A percentile compares a stretch with the other conserved stretches of the same genome.
Conservation (phyloP, 2,797 vertebrate genomes). For the Myotis pilosus region DNA sequence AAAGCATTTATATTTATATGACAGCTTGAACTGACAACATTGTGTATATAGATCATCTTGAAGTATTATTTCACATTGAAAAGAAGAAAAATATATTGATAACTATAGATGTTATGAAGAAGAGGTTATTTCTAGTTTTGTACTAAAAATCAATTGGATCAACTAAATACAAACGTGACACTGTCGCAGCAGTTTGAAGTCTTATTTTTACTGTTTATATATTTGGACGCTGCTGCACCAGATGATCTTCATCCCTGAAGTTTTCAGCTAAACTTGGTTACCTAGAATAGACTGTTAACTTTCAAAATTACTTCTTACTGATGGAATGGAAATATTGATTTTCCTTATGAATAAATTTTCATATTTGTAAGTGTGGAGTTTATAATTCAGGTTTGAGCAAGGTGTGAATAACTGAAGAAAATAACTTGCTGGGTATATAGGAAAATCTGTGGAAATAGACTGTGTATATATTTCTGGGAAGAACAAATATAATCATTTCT, state of each 20-base stretch:
- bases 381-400: conserved; percentile 88
- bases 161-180: conserved; percentile 78
- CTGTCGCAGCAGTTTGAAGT: conserved; percentile 88
- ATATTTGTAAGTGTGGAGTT: conserved; percentile 83
- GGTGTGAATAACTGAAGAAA: conserved; percentile 89
- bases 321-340: conserved; percentile 64
- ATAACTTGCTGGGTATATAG: conserved; percentile 96
- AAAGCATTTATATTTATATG: conserved; percentile 96
- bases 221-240: conserved; percentile 91
- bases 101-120: conserved; percentile 91
- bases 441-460: conserved; percentile 84
- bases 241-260: conserved; percentile 78
- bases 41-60: conserved; percentile 96
- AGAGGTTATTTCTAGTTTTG: conserved; percentile 96
- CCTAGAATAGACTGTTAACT: conserved; percentile 86
- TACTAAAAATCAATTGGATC: conserved; percentile 90
- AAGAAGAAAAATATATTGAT: conserved; percentile 92
- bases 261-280: conserved; percentile 81
- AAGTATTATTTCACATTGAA: conserved; percentile 99
- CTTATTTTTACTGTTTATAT: conserved; percentile 85
- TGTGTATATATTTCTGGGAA: conserved; percentile 88
- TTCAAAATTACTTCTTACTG: conserved; percentile 77
- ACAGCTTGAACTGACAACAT: conserved; percentile 90
- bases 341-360: conserved; percentile 78
- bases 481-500: conserved; percentile 88